Conservation (phyloP, 2,888 invertebrate species). For the Scaptomyza parva region DNA sequence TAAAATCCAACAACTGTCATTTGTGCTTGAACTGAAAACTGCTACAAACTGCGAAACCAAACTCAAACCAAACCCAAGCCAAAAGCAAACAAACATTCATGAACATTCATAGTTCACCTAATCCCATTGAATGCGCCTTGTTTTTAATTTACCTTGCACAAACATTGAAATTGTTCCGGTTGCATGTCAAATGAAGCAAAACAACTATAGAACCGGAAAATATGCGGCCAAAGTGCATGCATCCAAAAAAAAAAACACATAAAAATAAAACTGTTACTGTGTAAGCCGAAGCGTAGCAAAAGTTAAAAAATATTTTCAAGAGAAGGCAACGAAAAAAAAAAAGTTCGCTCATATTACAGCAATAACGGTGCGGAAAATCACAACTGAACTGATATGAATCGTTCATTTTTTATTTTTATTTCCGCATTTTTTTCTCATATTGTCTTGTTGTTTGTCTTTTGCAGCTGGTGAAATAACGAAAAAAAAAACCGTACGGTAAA, state of each 20-base stretch:
- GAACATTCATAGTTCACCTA: slow-evolving; percentile 37
- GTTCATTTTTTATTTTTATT: slow-evolving; percentile 11
- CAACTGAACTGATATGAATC: slow-evolving; percentile 55
- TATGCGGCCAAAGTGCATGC: slow-evolving; percentile 62
- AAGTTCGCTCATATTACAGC: slow-evolving; percentile 72
- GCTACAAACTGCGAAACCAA: slow-evolving; percentile 10
- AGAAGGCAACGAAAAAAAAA: slow-evolving; percentile 21
- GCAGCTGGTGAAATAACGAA: slow-evolving; percentile 27
- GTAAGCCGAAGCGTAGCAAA: slow-evolving; percentile 8
- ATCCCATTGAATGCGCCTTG: slow-evolving; percentile 33
- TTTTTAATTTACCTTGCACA: slow-evolving; percentile 70
- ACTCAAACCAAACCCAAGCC: slow-evolving; percentile 44
- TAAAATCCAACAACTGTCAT: not conserved
- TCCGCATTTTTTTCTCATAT: slow-evolving; percentile 6
- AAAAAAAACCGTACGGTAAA: slow-evolving; percentile 18
- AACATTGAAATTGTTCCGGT: slow-evolving; percentile 70
- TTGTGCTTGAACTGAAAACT: too few relatives aligned
- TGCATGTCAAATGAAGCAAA: slow-evolving; percentile 71
- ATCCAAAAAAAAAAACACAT: slow-evolving; percentile 15
- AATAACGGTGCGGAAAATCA: slow-evolving; percentile 71
- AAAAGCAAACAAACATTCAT: slow-evolving; percentile 27
- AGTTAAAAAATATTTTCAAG: slow-evolving; percentile 17
- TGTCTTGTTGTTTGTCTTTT: slow-evolving; percentile 32
- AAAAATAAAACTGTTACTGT: not conserved
- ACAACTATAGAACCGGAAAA: slow-evolving; percentile 55